Evolutionary conservation across 2,888 invertebrate species (phyloP), one percentile per base, ranked within the genome.

Genomic region (Spilarctia lutea): DNA sequence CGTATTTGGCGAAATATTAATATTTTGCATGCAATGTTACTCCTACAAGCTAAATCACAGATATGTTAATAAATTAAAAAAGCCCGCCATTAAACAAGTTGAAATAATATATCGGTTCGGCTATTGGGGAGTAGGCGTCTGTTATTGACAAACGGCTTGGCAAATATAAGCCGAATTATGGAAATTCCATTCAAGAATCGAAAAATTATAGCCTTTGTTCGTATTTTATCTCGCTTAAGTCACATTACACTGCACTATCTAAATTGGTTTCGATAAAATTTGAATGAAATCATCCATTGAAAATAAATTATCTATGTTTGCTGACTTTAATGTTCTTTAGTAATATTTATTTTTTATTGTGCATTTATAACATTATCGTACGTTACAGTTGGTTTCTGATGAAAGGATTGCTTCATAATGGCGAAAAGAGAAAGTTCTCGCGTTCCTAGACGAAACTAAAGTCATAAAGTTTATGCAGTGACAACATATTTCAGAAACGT

Each of bases 391-490:
- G 88, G 87, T 88, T 79, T 86, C 86, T 89, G 87, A 89, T 80
- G 83, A 85, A 84, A 86, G 74, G 77, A 81, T 85, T 86, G 79
- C 87, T 89, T 87, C 87, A 90, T 92, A 88, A 88, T 79, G 33
- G 24, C 18, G 73, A 48, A 63, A 73, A 71, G 80, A 78, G 78
- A 89, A 92, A 91, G 85, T 92, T 92, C 85, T 90, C 90, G 84
- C 91, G 89, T 91, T 87, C 86, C 89, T 87, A 91, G 89, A 90
- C 88, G 87, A 90, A 94, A 93, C 94, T 93, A 92, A 92, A 93
- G 88, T 92, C 94, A 91, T 95, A 95, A 95, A 95, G 87, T 94
- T 95, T 93, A 94, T 94, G 91, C 94, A 93, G 94, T 94, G 95
- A 94, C 94, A 92, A 95, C 94, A 95, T 94, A 95, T 95, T 94